Evolutionary conservation across 1,140 invertebrate genomes (phyloP), one percentile per base, ranked within the genome.

Genomic region (Ericerus pela): DNA sequence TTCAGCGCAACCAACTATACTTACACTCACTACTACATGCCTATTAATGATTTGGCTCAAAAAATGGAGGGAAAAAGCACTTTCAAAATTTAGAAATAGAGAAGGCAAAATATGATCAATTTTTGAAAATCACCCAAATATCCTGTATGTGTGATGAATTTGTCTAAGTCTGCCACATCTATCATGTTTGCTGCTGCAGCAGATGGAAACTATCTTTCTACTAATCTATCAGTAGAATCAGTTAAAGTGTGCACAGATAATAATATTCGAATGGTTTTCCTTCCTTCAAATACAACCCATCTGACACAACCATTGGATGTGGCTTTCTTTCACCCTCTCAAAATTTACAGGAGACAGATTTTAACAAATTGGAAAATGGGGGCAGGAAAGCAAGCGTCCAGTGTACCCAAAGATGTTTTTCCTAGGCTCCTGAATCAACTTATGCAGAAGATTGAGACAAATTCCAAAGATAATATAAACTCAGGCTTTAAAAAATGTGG

Each of bases 221-320:
- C 61, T n/a, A 69, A 71, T 60, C 57, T 72, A n/a, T 63, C 61
- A 22, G 6, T 62, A 14, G 60, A 68, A 29, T 24, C 68, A 2
- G 62, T 71, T 24, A 55, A 58, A 37, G 10, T 54, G 20, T 55
- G 56, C 31, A 28, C 57, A 38, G 12, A 60, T 28, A 4, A 43
- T 58, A 53, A 55, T 16, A 52, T 60, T 41, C 37, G 28, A 24
- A 56, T 60, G 53, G 51, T 55, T 3, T 58, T 41, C 38, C 63
- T 72, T 5, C 68, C 69, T 26, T 58, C 67, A 5, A 72, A 73
- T 59, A 60, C 64, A 0, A 72, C 69, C 1, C 70, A 73, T 56
- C 37, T 70, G 5, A 63, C 64, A 14, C 70, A 73, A 58, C 69
- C 71, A 11, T 57, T 73, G 18, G 69, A 73, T 61, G 66, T 71